These are phyloP conservation scores for Agrochola litura DNA, from an alignment of 2,888 invertebrate genomes.

Conservation along the genomic window DNA sequence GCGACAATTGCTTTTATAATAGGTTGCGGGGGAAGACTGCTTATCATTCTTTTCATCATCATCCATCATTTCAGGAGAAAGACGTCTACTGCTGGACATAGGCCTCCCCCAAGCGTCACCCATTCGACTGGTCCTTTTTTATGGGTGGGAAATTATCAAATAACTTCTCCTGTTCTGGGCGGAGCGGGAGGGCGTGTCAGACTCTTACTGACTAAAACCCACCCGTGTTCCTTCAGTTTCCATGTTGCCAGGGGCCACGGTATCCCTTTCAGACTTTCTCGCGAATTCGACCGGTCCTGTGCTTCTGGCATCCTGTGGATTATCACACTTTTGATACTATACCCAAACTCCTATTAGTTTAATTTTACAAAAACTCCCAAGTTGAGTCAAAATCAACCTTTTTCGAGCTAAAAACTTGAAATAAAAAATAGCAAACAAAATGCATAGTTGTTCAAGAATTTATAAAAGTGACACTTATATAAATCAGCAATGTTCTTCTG, in stretches of 20 bases:
- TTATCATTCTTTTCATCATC: neutral
- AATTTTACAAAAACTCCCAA: neutral
- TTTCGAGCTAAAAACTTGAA: neutral
- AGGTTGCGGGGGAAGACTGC: neutral
- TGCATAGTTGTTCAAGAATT: constrained; percentile 18
- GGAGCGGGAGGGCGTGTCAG: no score
- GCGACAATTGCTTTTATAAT: no score
- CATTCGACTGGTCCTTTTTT: no score
- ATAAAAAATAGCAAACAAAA: constrained; percentile 8
- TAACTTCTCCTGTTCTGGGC: no score
- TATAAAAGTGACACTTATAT: constrained; percentile 21
- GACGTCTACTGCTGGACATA: no score
- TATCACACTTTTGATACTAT: neutral
- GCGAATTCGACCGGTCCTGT: neutral
- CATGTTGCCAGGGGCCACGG: no score
- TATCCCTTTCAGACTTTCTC: no score
- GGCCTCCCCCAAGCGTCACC: no score
- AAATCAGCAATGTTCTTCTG: constrained; percentile 13
- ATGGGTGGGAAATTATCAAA: no score
- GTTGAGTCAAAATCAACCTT: neutral
- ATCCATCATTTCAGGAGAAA: neutral
- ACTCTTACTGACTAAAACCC: no score
- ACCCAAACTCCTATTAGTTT: no score
- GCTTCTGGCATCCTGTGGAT: neutral
- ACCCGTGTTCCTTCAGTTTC: no score